phyloP scores from a whole-genome alignment of 2,888 invertebrate genomes.

The Machimus atricapillus region DNA sequence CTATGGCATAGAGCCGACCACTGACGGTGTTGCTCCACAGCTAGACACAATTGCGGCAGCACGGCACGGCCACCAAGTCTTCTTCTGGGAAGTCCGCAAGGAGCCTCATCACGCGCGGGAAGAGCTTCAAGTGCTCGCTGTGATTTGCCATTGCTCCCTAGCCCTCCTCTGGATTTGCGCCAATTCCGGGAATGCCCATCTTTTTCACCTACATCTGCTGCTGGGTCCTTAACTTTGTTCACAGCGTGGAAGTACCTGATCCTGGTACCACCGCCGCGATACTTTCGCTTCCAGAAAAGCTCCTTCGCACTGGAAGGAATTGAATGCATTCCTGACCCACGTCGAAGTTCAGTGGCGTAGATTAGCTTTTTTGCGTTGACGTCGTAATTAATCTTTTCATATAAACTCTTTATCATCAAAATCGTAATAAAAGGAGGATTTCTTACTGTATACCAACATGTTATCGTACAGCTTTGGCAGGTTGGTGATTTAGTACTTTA shows the following conservation, averaged over 20 bases:
- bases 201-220: neutral
- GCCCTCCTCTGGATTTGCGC: neutral
- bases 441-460: too few species aligned
- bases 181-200: conserved; percentile 1
- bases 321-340: neutral
- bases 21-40: neutral
- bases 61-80: neutral
- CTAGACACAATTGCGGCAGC: neutral
- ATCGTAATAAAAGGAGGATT: too few species aligned
- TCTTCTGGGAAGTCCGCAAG: neutral
- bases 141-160: neutral
- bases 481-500: too few species aligned
- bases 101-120: neutral
- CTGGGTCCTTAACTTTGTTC: neutral
- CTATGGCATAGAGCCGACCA: neutral
- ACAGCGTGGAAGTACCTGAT: neutral
- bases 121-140: neutral
- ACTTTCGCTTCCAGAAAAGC: neutral
- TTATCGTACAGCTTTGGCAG: too few species aligned
- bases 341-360: neutral
- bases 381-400: neutral
- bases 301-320: neutral
- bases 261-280: neutral
- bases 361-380: neutral
- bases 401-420: too few species aligned